Evolutionary conservation across 2,797 vertebrate species (phyloP).

Genomic region (Xenopus petersii): DNA sequence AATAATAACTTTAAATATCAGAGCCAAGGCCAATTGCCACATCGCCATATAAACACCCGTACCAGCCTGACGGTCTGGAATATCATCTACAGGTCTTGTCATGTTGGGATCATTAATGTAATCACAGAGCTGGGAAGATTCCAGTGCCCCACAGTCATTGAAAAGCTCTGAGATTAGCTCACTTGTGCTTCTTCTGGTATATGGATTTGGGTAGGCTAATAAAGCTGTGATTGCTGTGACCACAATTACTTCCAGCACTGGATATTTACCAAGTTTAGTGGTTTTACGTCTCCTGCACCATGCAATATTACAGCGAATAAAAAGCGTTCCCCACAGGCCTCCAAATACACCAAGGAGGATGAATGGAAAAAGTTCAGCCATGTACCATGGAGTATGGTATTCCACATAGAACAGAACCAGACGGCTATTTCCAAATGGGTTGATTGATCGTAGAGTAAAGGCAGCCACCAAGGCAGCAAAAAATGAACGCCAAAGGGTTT

Average conservation of each 20-base stretch:
- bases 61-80: conserved; percentile 89
- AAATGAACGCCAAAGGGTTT: conserved; percentile 96
- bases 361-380: conserved; percentile 96
- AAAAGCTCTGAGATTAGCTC: conserved; percentile 97
- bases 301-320: conserved; percentile 94
- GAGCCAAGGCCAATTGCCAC: conserved; percentile 92
- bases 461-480: conserved; percentile 95
- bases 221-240: conserved; percentile 90
- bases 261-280: conserved; percentile 88
- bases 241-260: conserved; percentile 89
- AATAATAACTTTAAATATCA: conserved; percentile 93
- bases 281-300: conserved; percentile 95
- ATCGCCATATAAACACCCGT: conserved; percentile 88
- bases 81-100: conserved; percentile 90
- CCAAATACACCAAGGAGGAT: conserved; percentile 94
- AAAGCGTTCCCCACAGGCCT: conserved; percentile 93
- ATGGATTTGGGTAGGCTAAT: conserved; percentile 91
- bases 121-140: conserved; percentile 95
- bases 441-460: conserved; percentile 90
- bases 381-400: conserved; percentile 89
- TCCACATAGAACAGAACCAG: conserved; percentile 87
- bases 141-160: conserved; percentile 92
- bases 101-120: conserved; percentile 93
- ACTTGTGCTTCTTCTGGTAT: conserved; percentile 91
- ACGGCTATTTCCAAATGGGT: conserved; percentile 86